A percentile compares a stretch with the other conserved stretches of the same genome.
These are phyloP conservation scores for Barypeithes pellucidus DNA, from an alignment of 2,888 invertebrate genomes.

Conservation along the genomic window DNA sequence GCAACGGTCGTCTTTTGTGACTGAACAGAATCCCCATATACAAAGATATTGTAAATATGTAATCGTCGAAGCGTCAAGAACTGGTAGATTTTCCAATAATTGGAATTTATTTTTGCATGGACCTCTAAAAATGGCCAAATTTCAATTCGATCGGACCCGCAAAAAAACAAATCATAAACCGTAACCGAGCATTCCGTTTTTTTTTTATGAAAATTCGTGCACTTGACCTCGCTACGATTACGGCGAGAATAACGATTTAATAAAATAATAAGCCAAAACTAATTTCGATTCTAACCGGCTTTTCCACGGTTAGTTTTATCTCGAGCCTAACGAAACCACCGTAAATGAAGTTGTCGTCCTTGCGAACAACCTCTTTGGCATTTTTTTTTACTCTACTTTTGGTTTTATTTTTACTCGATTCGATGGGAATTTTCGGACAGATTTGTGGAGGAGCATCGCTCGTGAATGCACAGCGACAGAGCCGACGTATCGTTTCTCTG, in stretches of 20 bases:
- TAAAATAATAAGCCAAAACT: conserved; percentile 47
- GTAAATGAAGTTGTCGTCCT: conserved; percentile 32
- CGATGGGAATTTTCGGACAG: conserved; percentile 1
- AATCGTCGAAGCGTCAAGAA: too few relatives aligned
- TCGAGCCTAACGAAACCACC: conserved; percentile 23
- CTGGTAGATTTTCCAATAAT: too few relatives aligned
- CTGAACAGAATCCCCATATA: too few relatives aligned
- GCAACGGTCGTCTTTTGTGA: too few relatives aligned
- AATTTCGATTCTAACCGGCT: conserved; percentile 36
- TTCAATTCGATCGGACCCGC: not conserved
- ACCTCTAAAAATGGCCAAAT: too few relatives aligned
- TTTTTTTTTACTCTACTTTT: conserved; percentile 27
- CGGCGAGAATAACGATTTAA: conserved; percentile 37
- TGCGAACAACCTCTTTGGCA: conserved; percentile 21
- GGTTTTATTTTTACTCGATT: conserved; percentile 9
- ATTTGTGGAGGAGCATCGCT: too few relatives aligned
- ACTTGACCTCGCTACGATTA: conserved; percentile 46
- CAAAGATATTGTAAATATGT: too few relatives aligned
- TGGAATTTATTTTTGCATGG: too few relatives aligned
- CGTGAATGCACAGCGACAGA: too few relatives aligned
- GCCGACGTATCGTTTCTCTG: too few relatives aligned
- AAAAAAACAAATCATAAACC: not conserved
- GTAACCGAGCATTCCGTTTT: not conserved
- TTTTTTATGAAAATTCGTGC: conserved; percentile 30
- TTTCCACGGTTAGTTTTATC: conserved; percentile 25